Percentiles rank a stretch among this genome's conserved stretches.
Evolutionary conservation across 2,888 invertebrate genomes (phyloP).

Genomic region (Leptinotarsa tumamoca): DNA sequence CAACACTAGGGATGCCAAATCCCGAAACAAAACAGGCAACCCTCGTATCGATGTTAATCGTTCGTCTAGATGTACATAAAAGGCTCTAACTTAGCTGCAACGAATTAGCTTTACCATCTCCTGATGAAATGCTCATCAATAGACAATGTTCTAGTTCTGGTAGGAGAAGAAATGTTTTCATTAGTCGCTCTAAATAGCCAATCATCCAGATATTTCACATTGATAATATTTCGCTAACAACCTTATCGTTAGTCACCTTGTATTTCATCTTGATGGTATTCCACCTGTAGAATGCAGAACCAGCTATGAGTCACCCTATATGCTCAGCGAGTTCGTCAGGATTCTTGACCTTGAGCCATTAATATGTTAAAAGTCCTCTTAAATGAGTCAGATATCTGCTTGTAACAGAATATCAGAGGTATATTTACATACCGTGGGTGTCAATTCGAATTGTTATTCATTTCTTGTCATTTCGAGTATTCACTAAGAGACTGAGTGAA

Average conservation of each 20-base stretch:
- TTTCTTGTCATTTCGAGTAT: not conserved
- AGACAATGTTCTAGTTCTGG: too few species aligned
- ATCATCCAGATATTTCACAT: too few species aligned
- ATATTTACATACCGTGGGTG: constrained; percentile 8
- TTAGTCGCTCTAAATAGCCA: too few species aligned
- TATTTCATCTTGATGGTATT: constrained; percentile 9
- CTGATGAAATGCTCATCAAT: too few species aligned
- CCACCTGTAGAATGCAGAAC: constrained; percentile 21
- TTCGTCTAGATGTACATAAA: too few species aligned
- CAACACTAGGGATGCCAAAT: too few species aligned
- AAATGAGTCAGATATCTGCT: constrained; percentile 13
- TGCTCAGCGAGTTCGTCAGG: constrained; percentile 15
- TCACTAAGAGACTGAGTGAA: not conserved
- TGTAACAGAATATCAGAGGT: constrained; percentile 18
- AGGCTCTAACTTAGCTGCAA: too few species aligned
- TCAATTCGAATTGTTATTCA: not conserved
- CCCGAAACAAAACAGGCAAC: too few species aligned
- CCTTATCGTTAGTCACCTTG: not conserved
- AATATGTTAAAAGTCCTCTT: constrained; percentile 15
- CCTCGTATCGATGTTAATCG: too few species aligned
- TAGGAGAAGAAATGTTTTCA: too few species aligned
- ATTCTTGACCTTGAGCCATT: constrained; percentile 20
- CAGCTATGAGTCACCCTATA: constrained; percentile 18
- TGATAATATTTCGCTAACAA: too few species aligned
- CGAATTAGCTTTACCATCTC: too few species aligned